Conservation (phyloP, 2,888 invertebrate genomes). For the Vandiemenella viatica region DNA sequence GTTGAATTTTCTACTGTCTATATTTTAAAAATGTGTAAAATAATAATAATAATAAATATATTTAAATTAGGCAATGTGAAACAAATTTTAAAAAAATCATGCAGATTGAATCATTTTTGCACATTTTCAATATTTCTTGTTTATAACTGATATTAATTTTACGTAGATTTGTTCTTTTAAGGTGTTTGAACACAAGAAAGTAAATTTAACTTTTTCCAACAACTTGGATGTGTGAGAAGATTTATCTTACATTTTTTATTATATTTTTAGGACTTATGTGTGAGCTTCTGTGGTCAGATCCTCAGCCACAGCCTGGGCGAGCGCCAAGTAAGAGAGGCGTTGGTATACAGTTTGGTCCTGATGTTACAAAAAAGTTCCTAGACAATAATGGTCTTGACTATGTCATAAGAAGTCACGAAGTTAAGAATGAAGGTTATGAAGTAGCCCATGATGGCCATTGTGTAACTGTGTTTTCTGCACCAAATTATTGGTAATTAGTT, state of each 20-base stretch:
- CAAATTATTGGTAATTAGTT: slow-evolving; percentile 89
- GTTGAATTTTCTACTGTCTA: no score
- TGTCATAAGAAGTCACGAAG: slow-evolving; percentile 91
- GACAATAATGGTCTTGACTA: slow-evolving; percentile 78
- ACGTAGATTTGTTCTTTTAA: no score
- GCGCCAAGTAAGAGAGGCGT: slow-evolving; percentile 94
- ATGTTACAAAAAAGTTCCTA: slow-evolving; percentile 80
- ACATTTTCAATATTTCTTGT: no score
- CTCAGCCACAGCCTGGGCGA: slow-evolving; percentile 75
- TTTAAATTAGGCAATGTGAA: no score
- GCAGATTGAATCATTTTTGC: no score
- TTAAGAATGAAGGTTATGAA: slow-evolving; percentile 93
- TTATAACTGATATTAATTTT: no score
- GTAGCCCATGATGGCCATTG: slow-evolving; percentile 88
- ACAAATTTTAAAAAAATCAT: no score
- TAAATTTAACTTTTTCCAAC: no score
- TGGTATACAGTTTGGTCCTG: slow-evolving; percentile 96
- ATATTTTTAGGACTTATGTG: slow-evolving; percentile 67
- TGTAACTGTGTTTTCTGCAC: slow-evolving; percentile 97
- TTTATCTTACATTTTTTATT: background rate
- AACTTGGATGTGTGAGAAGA: background rate
- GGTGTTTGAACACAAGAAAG: background rate
- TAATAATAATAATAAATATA: no score
- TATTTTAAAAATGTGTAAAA: no score
- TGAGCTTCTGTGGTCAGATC: slow-evolving; percentile 97